Base-by-base conservation (phyloP, 2,797 vertebrate genomes). In the Sebastes matsubarae region DNA sequence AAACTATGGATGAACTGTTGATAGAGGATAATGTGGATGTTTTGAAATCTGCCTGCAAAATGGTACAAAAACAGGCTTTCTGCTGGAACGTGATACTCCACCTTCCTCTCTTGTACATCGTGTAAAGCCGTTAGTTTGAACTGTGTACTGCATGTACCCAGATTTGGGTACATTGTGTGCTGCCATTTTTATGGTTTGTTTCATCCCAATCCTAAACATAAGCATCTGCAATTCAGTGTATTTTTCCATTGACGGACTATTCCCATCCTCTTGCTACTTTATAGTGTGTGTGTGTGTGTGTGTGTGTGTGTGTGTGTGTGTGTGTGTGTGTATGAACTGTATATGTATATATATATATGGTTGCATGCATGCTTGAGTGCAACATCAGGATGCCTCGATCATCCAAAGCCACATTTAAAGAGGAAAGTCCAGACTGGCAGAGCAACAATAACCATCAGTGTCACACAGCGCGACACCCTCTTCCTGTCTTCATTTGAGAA, bases 401-500 rank as follows among this genome's bases (percentile, higher is more conserved):
- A 70, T 72, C 71, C 59, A 77, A 84, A 80, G 54, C 68, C 46
- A 70, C 71, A 61, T 80, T 78, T n/a, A n/a, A 72, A 70, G 64
- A 79, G 52, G 30, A 80, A 82, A 86, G 52, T 75, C 50, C 61
- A 5, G 54, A 63, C 84, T 88, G 84, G 70, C 81, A 76, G 30
- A 83, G 55, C 79, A 88, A 90, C 85, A 92, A 74, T 72, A 66
- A 63, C 61, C 42, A 57, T 73, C 76, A 84, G 84, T 89, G 84
- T 90, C 79, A 79, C 52, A 72, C 60, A 52, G 20, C 25, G 72
- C 76, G 63, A 50, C 63, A 29, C 81, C 16, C 66, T 79, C 79
- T 88, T 90, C 80, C 92, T 87, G 77, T 73, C 87, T 73, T 59
- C 52, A 77, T 89, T 85, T 65, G 61, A 79, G 87, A 81, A 84